These are phyloP conservation scores for Catharus minimus DNA, from an alignment of 2,113 vertebrate genomes.

Conservation along the genomic window DNA sequence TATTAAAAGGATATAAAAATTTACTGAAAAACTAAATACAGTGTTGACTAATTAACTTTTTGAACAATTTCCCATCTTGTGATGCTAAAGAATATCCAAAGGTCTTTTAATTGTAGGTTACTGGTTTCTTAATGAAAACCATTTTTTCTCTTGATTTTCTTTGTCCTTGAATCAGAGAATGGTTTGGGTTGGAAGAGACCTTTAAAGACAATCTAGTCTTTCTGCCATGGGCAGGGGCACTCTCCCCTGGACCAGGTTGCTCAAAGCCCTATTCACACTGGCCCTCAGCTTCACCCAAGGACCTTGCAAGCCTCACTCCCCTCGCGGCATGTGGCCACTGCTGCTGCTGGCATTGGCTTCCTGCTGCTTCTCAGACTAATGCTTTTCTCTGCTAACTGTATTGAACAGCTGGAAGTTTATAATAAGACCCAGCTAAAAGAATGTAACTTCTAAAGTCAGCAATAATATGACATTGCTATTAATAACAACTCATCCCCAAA, in stretches of 20 bases:
- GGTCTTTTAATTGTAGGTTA: background rate
- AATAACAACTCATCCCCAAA: background rate
- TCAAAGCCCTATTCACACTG: background rate
- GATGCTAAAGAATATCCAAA: fast-evolving
- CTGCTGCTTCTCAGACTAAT: background rate
- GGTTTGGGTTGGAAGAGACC: background rate
- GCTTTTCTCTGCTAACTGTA: background rate
- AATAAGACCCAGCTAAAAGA: background rate
- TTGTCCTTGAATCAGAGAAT: background rate
- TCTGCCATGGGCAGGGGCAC: too few species aligned
- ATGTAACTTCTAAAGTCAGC: background rate
- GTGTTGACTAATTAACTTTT: background rate
- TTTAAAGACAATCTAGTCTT: too few species aligned
- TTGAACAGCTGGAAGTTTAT: background rate
- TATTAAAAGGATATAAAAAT: background rate
- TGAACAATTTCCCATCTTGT: background rate
- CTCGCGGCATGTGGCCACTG: fast-evolving
- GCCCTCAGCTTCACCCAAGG: fast-evolving
- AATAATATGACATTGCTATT: background rate
- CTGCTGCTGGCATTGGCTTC: background rate
- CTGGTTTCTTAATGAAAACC: background rate
- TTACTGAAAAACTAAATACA: background rate
- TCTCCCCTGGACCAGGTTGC: background rate
- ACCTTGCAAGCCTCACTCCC: background rate
- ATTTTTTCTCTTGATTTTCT: background rate